Percentiles rank a stretch among this genome's conserved stretches.
These are phyloP conservation scores for Corydoras sp. DNA, from an alignment of 2,113 vertebrate genomes.

Conservation along the genomic window DNA sequence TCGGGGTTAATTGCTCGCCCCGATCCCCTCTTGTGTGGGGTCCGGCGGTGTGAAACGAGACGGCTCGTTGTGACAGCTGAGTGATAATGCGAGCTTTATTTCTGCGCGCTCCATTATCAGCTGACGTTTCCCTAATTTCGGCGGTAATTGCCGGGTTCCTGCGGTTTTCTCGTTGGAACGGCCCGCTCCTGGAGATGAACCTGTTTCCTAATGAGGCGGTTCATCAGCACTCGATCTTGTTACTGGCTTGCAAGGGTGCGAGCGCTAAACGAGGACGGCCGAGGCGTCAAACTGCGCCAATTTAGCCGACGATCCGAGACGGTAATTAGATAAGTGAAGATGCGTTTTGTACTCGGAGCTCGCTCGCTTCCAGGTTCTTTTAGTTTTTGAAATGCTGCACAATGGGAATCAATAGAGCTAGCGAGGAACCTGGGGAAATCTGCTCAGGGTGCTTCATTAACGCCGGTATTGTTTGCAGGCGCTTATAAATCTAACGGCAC, in stretches of 20 bases:
- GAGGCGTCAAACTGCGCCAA: conserved; percentile 1
- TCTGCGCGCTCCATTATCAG: conserved; percentile 25
- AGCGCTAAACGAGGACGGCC: too few species aligned
- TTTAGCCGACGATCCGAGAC: conserved; percentile 22
- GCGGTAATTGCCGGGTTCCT: conserved; percentile 22
- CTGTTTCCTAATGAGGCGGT: conserved; percentile 25
- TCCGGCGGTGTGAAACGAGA: conserved; percentile 5
- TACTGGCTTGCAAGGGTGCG: too few species aligned
- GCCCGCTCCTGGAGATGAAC: conserved; percentile 17
- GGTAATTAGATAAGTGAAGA: conserved; percentile 32
- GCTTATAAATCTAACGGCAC: conserved; percentile 7
- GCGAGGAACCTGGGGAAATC: neutral
- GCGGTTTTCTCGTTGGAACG: neutral
- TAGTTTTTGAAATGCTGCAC: neutral
- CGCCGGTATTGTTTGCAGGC: conserved; percentile 18
- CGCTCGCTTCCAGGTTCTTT: neutral
- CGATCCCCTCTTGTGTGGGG: conserved; percentile 22
- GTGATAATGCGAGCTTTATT: conserved; percentile 5
- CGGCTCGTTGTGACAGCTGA: conserved; percentile 13
- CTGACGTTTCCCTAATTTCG: conserved; percentile 21
- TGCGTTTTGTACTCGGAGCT: conserved; percentile 2
- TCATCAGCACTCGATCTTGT: too few species aligned
- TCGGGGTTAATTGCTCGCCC: conserved; percentile 28
- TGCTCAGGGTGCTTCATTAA: conserved; percentile 19
- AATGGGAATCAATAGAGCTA: conserved; percentile 22